These are phyloP conservation scores for Pararge aegeria DNA, from an alignment of 1,140 invertebrate species.

Conservation along the genomic window DNA sequence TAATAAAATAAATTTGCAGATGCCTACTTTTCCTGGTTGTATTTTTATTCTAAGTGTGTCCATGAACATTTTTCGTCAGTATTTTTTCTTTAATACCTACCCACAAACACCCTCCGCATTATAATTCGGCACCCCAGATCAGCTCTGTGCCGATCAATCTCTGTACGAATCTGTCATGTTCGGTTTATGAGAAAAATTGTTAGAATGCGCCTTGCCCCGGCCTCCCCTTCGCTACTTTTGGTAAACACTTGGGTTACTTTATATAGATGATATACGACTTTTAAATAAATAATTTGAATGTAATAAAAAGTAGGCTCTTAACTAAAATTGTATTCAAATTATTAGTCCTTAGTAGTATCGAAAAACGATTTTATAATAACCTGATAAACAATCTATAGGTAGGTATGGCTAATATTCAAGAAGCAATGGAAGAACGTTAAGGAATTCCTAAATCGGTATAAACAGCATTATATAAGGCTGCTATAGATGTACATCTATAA, in stretches of 20 bases:
- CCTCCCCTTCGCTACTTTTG: conserved; percentile 44
- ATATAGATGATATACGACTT: conserved; percentile 45
- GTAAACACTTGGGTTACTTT: conserved; percentile 54
- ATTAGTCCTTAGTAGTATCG: too few relatives aligned
- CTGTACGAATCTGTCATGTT: conserved; percentile 80
- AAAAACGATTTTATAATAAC: too few relatives aligned
- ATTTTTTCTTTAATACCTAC: conserved; percentile 29
- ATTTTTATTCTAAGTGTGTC: neutral
- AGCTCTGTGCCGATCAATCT: conserved; percentile 75
- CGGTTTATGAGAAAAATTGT: conserved; percentile 81
- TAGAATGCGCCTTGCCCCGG: conserved; percentile 57
- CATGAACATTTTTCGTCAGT: conserved; percentile 6
- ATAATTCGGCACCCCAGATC: conserved; percentile 77
- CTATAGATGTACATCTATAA: too few relatives aligned
- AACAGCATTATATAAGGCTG: too few relatives aligned
- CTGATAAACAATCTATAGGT: too few relatives aligned
- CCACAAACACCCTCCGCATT: conserved; percentile 65
- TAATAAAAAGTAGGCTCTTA: too few relatives aligned
- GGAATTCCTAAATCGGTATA: too few relatives aligned
- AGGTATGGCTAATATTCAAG: too few relatives aligned
- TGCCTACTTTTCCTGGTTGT: neutral
- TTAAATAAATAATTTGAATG: conserved; percentile 40
- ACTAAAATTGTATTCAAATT: too few relatives aligned
- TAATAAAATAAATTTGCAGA: neutral
- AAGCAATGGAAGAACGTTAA: too few relatives aligned